Conservation (phyloP, 1,140 invertebrate genomes). For the Orchestia grillus region DNA sequence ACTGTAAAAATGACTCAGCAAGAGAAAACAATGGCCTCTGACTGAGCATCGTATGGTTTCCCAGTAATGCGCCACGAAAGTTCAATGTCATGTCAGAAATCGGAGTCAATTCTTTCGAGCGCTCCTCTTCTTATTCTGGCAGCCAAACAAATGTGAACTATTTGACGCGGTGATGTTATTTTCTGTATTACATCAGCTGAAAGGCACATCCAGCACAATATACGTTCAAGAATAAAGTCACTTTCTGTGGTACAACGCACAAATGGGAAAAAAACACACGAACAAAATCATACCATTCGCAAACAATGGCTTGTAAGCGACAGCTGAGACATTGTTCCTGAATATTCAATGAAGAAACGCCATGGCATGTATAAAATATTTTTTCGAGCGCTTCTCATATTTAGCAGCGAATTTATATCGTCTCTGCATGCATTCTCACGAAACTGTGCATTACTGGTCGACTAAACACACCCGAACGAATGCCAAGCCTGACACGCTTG, state of each 20-base stretch:
- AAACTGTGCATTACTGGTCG: neutral
- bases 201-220: neutral
- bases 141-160: neutral
- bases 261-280: neutral
- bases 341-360: neutral
- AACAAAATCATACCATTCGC: neutral
- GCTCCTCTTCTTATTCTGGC: neutral
- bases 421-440: neutral
- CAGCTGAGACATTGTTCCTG: neutral
- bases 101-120: neutral
- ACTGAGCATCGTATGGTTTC: neutral
- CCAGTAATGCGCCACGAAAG: neutral
- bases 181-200: neutral
- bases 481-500: neutral
- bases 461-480: neutral
- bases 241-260: neutral
- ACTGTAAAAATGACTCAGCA: neutral
- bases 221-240: neutral
- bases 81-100: neutral
- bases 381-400: neutral
- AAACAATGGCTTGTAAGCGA: neutral
- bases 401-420: neutral
- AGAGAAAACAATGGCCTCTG: neutral
- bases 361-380: neutral
- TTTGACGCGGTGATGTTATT: neutral